Evolutionary conservation across 2,113 vertebrate species (phyloP).

Genomic region (Burhinus bistriatus): DNA sequence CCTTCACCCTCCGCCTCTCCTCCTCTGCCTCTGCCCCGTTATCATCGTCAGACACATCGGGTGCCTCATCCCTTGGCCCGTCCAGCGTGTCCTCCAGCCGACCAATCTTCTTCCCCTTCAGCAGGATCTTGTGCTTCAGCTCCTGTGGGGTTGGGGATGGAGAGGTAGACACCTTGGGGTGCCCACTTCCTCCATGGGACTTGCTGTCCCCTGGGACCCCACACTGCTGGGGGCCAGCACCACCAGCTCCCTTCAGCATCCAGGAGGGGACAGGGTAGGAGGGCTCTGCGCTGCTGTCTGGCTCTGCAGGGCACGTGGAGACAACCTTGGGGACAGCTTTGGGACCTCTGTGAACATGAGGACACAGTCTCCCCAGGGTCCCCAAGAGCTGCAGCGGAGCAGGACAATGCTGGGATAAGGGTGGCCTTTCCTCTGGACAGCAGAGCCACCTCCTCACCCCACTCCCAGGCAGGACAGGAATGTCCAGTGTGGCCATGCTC

Average conservation of each 20-base stretch:
- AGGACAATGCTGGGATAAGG: not conserved
- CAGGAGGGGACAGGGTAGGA: not conserved
- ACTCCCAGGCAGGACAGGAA: not conserved
- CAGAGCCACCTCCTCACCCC: not conserved
- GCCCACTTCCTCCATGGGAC: not conserved
- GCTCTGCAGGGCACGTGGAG: not conserved
- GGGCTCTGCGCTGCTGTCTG: not conserved
- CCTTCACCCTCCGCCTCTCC: slow-evolving; percentile 73
- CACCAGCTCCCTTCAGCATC: not conserved
- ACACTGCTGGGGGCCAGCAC: not conserved
- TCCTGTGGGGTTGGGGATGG: slow-evolving; percentile 66
- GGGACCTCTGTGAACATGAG: not conserved
- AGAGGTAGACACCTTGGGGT: not conserved
- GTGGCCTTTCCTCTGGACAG: not conserved
- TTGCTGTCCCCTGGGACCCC: not conserved
- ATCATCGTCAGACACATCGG: slow-evolving; percentile 58
- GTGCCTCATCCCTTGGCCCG: slow-evolving; percentile 71
- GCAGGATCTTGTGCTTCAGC: slow-evolving; percentile 84
- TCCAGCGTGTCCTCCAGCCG: slow-evolving; percentile 71
- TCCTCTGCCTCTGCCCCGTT: slow-evolving; percentile 16
- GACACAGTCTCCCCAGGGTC: not conserved
- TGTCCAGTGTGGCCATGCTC: not conserved
- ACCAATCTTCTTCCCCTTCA: slow-evolving; percentile 91
- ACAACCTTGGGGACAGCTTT: not conserved
- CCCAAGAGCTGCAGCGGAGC: not conserved